Conservation (phyloP, 2,797 vertebrate genomes). For the Phylloscopus collybita region DNA sequence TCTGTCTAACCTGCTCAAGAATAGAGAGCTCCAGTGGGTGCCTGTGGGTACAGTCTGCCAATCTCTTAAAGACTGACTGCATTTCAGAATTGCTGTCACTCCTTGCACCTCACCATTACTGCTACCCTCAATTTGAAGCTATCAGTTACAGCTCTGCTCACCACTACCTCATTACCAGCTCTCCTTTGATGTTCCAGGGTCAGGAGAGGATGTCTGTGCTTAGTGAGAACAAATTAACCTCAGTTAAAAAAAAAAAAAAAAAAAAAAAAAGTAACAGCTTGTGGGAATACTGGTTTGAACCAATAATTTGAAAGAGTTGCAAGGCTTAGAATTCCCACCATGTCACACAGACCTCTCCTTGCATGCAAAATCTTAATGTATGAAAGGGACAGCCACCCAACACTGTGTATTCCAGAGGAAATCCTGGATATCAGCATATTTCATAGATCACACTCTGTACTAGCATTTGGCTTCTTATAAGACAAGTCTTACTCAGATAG, state of each 20-base stretch:
- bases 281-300: constrained; percentile 1
- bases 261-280: not conserved
- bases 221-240: not conserved
- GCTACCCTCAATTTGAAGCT: not conserved
- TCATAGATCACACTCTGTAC: not conserved
- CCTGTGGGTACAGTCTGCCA: not conserved
- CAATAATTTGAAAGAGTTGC: not conserved
- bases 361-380: not conserved
- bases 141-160: not conserved
- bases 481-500: not conserved
- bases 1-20: not conserved
- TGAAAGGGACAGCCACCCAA: not conserved
- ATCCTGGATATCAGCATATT: not conserved
- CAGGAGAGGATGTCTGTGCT: not conserved
- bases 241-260: not conserved
- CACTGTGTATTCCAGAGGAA: not conserved
- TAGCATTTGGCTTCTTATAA: not conserved
- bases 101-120: not conserved
- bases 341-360: not conserved
- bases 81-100: not conserved
- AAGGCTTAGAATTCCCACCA: not conserved
- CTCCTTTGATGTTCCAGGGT: not conserved
- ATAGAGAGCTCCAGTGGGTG: not conserved
- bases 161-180: not conserved
- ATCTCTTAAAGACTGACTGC: not conserved